Evolutionary conservation across 2,888 invertebrate genomes (phyloP).

Genomic region (Drosophila monieri): DNA sequence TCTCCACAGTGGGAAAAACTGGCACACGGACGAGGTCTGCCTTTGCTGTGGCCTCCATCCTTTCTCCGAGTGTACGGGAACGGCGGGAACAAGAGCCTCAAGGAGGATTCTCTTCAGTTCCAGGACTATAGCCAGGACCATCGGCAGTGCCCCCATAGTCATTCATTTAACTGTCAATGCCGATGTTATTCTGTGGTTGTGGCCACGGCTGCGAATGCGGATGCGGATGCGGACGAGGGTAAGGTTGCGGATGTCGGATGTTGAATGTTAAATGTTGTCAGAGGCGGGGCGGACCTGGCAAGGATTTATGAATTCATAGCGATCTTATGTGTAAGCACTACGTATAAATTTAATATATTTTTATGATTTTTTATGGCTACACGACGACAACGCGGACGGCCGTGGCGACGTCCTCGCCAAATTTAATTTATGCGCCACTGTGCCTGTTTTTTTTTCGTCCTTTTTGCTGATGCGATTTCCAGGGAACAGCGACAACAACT

Average conservation of each 20-base stretch:
- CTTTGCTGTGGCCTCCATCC: background rate
- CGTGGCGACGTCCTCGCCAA: constrained; percentile 21
- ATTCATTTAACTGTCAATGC: constrained; percentile 71
- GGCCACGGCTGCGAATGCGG: constrained; percentile 24
- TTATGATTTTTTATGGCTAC: constrained; percentile 61
- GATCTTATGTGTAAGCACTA: constrained; percentile 54
- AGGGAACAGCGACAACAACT: constrained; percentile 52
- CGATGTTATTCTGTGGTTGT: constrained; percentile 54
- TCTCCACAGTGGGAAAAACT: background rate
- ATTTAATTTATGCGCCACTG: constrained; percentile 66
- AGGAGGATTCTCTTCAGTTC: constrained; percentile 12
- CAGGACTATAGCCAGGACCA: constrained; percentile 5
- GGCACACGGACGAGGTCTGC: background rate
- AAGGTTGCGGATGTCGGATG: constrained; percentile 16
- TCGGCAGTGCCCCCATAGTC: constrained; percentile 44
- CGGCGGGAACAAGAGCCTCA: constrained; percentile 9
- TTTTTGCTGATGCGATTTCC: constrained; percentile 42
- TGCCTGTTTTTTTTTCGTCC: constrained; percentile 32
- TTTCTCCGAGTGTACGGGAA: constrained; percentile 12
- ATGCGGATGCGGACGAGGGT: constrained; percentile 24
- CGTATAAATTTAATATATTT: constrained; percentile 68
- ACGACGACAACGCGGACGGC: constrained; percentile 19
- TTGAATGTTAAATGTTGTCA: constrained; percentile 9
- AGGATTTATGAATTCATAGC: constrained; percentile 60
- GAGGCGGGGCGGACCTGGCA: constrained; percentile 22